Base-by-base conservation (phyloP, 2,888 invertebrate genomes). In the Congeria kusceri region DNA sequence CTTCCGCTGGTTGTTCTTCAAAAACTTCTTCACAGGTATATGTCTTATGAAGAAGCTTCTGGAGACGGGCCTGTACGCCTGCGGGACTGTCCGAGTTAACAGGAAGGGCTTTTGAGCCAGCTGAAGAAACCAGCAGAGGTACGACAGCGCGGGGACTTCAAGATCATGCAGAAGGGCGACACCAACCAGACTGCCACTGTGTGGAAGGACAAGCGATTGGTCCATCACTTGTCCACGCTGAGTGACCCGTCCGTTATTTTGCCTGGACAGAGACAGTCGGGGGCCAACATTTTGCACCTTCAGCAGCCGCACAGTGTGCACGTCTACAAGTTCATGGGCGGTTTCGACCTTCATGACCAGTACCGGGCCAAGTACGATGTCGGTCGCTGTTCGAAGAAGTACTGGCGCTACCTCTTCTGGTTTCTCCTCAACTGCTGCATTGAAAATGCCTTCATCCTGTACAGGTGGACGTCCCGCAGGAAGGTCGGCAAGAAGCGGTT, bases 301-400 rank as follows among this genome's bases (percentile, higher is more conserved):
- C 39, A 67, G 0, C 77, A 77, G 58, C 85, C 85, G 3, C 78
- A 80, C 23, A 20, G 47, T 20, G 74, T 67, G 0, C n/a, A 64
- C 53, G 13, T 25, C 1, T 83, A 77, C 61, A 29, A 65, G 13
- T 71, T 58, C n/a, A 85, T 85, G 83, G 74, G 77, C 27, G 83
- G 80, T 23, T 74, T 83, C 0, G 85, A 85, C 46, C 57, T 64
- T 0, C 78, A 83, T 72, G 78, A 85, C 53, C 83, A 83, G 47
- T 44, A 72, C 4, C 20, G 78, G 28, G 71, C 62, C 32, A 77
- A 61, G 18, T 83, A 80, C 63, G 46, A 63, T 56, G 53, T 83
- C 11, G 83, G 77, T 7, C 68, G 80, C 25, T 66, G 69, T 23
- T 62, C 63, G 3, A 80, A 75, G 39, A 84, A 77, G 71, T 71